Evolutionary conservation across 2,113 vertebrate species (phyloP), one percentile per base, ranked within the genome.

Genomic region (Lates calcarifer): DNA sequence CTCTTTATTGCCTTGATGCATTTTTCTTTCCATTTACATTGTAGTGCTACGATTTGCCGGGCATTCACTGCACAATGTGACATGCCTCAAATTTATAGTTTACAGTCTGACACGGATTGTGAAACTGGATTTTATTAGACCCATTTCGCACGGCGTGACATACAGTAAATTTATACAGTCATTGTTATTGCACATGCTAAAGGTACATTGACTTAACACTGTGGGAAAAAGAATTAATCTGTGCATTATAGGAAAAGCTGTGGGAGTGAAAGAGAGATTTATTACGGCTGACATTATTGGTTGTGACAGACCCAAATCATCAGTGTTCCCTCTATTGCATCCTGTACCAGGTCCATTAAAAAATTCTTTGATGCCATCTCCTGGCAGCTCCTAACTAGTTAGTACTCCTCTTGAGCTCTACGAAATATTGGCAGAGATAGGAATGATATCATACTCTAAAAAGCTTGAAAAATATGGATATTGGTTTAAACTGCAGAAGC

Each of bases 301-400:
- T 24, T 26, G 11, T 13, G 10, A 26, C 51, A 55, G 22, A 26
- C n/a, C 10, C 0, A 26, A 56, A 56, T 56, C 24, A 56, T 28
- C 11, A 55, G 53, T 56, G 24, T 56, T 43, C 62, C 35, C 18
- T 35, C 31, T 60, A 10, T 7, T 35, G 58, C 17, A 33, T 35
- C 24, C 24, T 14, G 55, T 29, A 6, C 51, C 24, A 26, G 11
- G n/a, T 53, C 53, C 53, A 26, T 29, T 14, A 28, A n/a, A 61
- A 14, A 13, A 62, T 41, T 24, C 41, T 63, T 63, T 63, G 61
- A 63, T 41, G 61, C 35, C 35, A 63, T 24, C 61, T 15, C 35
- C 22, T 39, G 31, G 22, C 35, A 39, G 60, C 61, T 15, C n/a
- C 60, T 62, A 26, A 26, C 57, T 20, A 17, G 47, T 51, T 51